Evolutionary conservation across 2,113 vertebrate genomes (phyloP), one percentile per base, ranked within the genome.

Genomic region (Amphiprion percula): DNA sequence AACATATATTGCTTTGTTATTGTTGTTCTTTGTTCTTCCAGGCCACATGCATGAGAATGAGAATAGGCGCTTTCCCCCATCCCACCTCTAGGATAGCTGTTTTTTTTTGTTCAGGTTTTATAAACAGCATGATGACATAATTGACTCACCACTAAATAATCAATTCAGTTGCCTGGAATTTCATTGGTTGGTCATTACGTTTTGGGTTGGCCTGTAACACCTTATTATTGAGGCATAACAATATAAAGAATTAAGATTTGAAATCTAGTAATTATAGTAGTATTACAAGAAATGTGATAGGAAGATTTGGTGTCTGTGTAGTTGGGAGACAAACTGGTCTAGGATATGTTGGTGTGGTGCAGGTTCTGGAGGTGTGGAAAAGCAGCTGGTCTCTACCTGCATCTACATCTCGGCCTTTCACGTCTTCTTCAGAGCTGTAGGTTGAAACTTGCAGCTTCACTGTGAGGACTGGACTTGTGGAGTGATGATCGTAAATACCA

Each of bases 391-490:
- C 47, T 49, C 4, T 50, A 15, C 19, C 49, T 50, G 47, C 16
- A 12, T 50, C 47, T 50, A 2, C 15, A 12, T 26, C 26, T 26
- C 1, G 26, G 2, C 26, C 26, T 26, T 26, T 26, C 26, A 26
- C 26, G 26, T 6, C 37, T 53, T 52, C 30, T 49, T 53, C 21
- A 10, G n/a, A 37, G 23, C 17, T 23, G 16, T 54, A 68, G 26
- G 2, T 28, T 54, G 15, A 54, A 21, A 1, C 49, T 4, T 26
- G 15, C 30, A 54, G 50, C 21, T 68, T 68, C 33, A 23, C 50
- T 54, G 37, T 7, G 33, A 24, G 65, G 33, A 68, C 65, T 7
- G 65, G 65, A 54, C 50, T 49, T 19, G 49, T 50, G 46, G 63
- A 21, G 41, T 2, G 41, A 44, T 52, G n/a, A 10, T 9, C 21